Conservation (phyloP, 2,113 vertebrate genomes). For the Xyliphius kryptos region DNA sequence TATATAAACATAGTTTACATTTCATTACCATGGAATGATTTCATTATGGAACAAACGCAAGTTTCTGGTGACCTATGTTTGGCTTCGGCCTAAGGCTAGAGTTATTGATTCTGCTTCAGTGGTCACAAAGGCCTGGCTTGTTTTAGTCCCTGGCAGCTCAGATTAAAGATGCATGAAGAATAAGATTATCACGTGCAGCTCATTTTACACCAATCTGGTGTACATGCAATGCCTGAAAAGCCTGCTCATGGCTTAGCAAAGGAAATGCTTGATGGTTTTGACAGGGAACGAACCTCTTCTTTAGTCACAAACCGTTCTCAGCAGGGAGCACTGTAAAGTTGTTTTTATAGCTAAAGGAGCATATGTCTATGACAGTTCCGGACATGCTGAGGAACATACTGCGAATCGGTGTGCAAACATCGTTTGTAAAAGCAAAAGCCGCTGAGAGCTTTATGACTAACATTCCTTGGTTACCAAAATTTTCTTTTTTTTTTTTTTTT, state of each 20-base stretch:
- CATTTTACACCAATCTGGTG: neutral
- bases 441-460: conserved; percentile 7
- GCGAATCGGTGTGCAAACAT: conserved; percentile 34
- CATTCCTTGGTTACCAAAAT: conserved; percentile 5
- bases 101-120: conserved; percentile 30
- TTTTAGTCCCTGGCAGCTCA: conserved; percentile 2
- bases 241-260: no score
- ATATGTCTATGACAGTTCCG: conserved; percentile 17
- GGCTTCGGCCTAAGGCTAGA: conserved; percentile 6
- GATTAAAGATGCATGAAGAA: conserved; percentile 8
- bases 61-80: neutral
- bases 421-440: conserved; percentile 22
- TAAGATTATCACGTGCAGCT: neutral
- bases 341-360: conserved; percentile 11
- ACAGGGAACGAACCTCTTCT: neutral
- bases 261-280: neutral
- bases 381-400: conserved; percentile 19
- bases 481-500: no score
- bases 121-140: conserved; percentile 28
- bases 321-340: neutral
- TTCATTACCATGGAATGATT: no score
- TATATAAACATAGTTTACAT: no score
- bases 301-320: conserved; percentile 6
- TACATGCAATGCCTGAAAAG: neutral
- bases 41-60: neutral